phyloP scores from a whole-genome alignment of 2,797 vertebrate species.

The Delichon dasypus region DNA sequence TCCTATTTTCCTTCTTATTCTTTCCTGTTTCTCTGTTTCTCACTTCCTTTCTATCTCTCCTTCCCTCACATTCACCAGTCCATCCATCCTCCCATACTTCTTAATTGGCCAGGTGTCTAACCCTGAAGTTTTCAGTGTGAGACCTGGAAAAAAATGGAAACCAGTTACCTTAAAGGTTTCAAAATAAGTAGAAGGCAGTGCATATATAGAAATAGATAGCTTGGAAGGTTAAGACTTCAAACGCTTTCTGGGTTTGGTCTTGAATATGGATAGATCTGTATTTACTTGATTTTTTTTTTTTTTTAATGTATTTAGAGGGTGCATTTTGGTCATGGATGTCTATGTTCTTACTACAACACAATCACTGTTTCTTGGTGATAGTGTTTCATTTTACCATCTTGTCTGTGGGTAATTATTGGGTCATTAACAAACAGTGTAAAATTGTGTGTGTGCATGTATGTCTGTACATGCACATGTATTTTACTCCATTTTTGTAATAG shows the following conservation, averaged over 20 bases:
- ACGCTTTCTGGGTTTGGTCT: background rate
- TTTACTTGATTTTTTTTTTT: background rate
- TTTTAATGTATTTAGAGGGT: background rate
- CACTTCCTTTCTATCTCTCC: background rate
- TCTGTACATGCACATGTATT: background rate
- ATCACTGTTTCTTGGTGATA: background rate
- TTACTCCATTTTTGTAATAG: background rate
- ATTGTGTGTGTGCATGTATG: accelerated
- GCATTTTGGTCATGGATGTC: background rate
- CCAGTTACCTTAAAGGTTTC: background rate
- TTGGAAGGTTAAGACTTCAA: background rate
- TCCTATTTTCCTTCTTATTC: background rate
- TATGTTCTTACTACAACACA: background rate
- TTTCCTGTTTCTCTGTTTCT: background rate
- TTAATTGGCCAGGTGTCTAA: background rate
- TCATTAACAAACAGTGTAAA: background rate
- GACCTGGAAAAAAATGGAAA: background rate
- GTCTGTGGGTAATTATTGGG: background rate
- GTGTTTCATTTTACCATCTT: background rate
- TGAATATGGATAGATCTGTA: background rate
- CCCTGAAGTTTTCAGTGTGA: background rate
- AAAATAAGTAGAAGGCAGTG: background rate
- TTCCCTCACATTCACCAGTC: background rate
- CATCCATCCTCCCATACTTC: background rate
- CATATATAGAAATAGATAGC: background rate